A percentile compares a stretch with the other conserved stretches of the same genome.
Conservation (phyloP, 1,140 invertebrate species). For the Drosophila pseudoobscura region DNA sequence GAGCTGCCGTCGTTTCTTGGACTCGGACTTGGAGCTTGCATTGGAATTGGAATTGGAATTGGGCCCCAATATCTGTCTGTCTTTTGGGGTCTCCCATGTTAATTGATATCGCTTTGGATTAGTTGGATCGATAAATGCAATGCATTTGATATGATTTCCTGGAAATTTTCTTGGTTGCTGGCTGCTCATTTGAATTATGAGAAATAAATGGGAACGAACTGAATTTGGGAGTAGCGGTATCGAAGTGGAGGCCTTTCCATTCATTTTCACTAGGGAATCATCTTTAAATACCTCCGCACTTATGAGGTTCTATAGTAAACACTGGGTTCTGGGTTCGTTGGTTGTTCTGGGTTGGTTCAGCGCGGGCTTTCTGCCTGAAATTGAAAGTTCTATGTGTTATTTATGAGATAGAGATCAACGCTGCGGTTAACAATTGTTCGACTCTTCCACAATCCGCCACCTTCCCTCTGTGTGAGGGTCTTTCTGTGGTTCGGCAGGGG, state of each 20-base stretch:
- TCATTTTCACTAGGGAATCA: no score
- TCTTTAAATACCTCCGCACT: no score
- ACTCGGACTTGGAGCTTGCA: slow-evolving; percentile 3
- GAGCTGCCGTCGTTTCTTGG: slow-evolving; percentile 10
- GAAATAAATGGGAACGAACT: not conserved
- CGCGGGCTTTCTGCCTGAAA: no score
- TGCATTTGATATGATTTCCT: slow-evolving; percentile 22
- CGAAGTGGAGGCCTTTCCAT: no score
- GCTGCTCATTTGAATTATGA: slow-evolving; percentile 4
- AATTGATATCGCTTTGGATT: slow-evolving; percentile 59
- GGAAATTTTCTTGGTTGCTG: slow-evolving; percentile 7
- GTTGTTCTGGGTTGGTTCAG: no score
- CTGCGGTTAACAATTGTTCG: not conserved
- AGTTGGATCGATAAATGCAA: slow-evolving; percentile 36
- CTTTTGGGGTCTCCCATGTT: slow-evolving; percentile 30
- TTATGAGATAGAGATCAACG: not conserved
- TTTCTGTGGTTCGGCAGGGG: not conserved
- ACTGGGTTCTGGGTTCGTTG: no score
- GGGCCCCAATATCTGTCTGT: not conserved
- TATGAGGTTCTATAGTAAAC: no score
- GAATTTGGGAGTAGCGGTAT: no score
- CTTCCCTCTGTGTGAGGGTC: no score
- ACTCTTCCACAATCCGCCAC: no score
- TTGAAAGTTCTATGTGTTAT: not conserved
- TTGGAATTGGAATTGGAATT: slow-evolving; percentile 7